Evolutionary conservation across 2,888 invertebrate genomes (phyloP), one percentile per base, ranked within the genome.

Genomic region (Tenthredo livida): DNA sequence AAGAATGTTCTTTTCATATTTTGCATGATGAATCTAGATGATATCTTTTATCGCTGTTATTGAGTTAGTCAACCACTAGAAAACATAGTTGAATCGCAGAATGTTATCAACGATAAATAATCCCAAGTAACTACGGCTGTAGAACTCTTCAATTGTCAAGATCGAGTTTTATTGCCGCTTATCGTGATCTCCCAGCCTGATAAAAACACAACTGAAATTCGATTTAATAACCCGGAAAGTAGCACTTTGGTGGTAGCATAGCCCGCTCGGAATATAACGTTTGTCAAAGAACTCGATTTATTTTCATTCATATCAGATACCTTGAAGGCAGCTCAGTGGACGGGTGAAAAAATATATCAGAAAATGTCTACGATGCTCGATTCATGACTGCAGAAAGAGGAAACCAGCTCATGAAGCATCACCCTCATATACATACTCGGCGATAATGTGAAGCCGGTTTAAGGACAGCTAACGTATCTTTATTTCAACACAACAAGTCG

Each of bases 331-430:
- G 54, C 33, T 17, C 77, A 29, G 29, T 15, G 50, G 47, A 47
- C 29, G 33, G 54, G 7, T 77, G 77, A 25, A 50, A 25, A 25
- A 54, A 43, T 1, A 43, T 47, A 40, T 15, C 0, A 25, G 25
- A 37, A 54, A 77, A 77, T 50, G 29, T 54, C 29, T 15, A 54
- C 47, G 54, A 17, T 33, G 77, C 25, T 77, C 12, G 17, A 43
- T 73, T 73, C 12, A 73, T 73, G 72, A 77, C 77, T 54, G 47
- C 75, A 47, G 47, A 77, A 47, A 77, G 77, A 40, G 54, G 33
- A 77, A 77, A 77, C 77, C 77, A 15, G 77, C 77, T 40, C 25
- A 43, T 10, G 43, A 73, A 25, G 43, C 21, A 73, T 73, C n/a
- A 43, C 72, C n/a, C 17, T 70, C 17, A 61, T 25, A 12, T n/a